Evolutionary conservation across 2,888 invertebrate genomes (phyloP), one percentile per base, ranked within the genome.

Genomic region (Eristalinus aeneus): DNA sequence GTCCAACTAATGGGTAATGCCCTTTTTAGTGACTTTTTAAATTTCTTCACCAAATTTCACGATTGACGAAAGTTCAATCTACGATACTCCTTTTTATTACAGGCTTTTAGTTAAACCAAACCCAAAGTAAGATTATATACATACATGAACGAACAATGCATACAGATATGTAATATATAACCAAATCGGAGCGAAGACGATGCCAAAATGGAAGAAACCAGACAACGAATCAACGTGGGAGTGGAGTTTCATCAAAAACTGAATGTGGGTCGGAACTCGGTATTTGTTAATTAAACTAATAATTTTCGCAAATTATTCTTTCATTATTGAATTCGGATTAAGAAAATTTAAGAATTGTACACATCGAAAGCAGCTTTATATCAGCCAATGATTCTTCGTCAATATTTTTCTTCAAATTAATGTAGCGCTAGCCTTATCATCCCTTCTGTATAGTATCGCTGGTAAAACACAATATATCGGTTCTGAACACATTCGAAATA

Each of bases 21-120:
- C 12, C 56, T 65, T 36, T 65, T 65, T 20, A 12, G n/a, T 12
- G 20, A 16, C 27, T 54, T 74, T 65, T 74, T 36, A 12, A 65
- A 65, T 65, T 64, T 74, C 36, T 73, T 64, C 39, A 58, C 74
- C 56, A 74, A 74, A 74, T 36, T 31, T 56, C 9, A 74, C 56
- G 64, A 65, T 65, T 65, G 22, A 65, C 64, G 65, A 64, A 58
- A 74, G 64, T 54, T 27, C 65, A 20, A 74, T 31, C 64, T 20
- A 58, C 64, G 54, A 65, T 74, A 64, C 39, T 65, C n/a, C 54
- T 56, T 56, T 65, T 74, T 58, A 74, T 65, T 64, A 36, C 36
- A 74, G 56, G 12, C 39, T 39, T 39, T 39, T 34, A 36, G 36
- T 36, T 65, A 56, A 74, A 65, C 27, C 23, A 74, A 27, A 56